Evolutionary conservation across 2,888 invertebrate genomes (phyloP).

Genomic region (Meghimatium bilineatum): DNA sequence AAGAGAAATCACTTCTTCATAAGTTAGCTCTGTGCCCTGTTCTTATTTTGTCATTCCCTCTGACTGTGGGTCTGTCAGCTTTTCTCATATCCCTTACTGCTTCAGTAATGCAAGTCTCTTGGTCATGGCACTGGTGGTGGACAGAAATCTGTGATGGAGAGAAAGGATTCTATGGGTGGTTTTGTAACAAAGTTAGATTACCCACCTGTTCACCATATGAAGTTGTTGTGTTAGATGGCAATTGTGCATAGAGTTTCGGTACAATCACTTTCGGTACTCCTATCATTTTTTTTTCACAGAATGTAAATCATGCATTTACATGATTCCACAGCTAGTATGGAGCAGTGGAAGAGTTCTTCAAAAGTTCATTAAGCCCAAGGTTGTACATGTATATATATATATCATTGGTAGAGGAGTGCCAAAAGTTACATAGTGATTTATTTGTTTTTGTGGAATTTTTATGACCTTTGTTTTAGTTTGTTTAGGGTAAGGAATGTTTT

Average conservation of each 20-base stretch:
- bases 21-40: conserved; percentile 83
- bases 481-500: too few relatives aligned
- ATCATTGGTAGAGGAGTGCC: too few relatives aligned
- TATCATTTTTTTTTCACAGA: too few relatives aligned
- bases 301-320: too few relatives aligned
- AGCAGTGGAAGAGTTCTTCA: too few relatives aligned
- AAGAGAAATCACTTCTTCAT: conserved; percentile 82
- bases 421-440: too few relatives aligned
- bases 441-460: too few relatives aligned
- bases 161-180: conserved; percentile 88
- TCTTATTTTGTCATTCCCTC: conserved; percentile 84
- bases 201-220: conserved; percentile 88
- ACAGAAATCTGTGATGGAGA: conserved; percentile 86
- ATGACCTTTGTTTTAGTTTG: too few relatives aligned
- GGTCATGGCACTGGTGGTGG: conserved; percentile 84
- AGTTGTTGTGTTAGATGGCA: conserved; percentile 79
- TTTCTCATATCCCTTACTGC: conserved; percentile 84
- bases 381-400: too few relatives aligned
- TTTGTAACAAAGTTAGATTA: conserved; percentile 83
- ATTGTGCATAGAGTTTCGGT: not conserved
- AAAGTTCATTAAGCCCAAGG: too few relatives aligned
- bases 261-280: too few relatives aligned
- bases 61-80: conserved; percentile 83
- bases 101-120: conserved; percentile 84
- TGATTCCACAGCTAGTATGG: too few relatives aligned